Evolutionary conservation across 2,113 vertebrate species (phyloP).

Genomic region (Struthio camelus): DNA sequence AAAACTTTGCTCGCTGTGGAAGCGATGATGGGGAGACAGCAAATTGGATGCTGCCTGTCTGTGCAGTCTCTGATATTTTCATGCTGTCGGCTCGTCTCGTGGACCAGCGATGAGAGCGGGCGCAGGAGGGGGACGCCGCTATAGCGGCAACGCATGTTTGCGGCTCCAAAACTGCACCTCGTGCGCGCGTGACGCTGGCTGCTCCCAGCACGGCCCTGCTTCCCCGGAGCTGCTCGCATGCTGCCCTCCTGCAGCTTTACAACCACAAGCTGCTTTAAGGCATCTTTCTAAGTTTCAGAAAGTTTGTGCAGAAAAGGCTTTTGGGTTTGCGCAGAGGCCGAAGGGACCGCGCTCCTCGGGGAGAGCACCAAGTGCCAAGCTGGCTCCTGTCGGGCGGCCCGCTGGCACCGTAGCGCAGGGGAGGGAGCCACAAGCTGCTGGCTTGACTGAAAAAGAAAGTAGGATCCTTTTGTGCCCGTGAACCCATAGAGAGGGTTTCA

Average conservation of each 20-base stretch:
- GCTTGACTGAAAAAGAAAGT: accelerated
- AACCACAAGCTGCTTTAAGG: not conserved
- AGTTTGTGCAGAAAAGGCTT: no score
- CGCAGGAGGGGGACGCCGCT: not conserved
- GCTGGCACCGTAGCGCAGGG: no score
- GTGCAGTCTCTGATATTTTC: accelerated
- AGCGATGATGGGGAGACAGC: not conserved
- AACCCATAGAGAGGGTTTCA: accelerated
- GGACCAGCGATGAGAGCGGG: not conserved
- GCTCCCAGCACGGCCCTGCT: not conserved
- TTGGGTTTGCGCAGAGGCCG: no score
- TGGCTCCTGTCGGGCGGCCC: no score
- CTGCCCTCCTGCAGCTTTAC: no score
- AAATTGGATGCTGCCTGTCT: not conserved
- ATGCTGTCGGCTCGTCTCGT: accelerated
- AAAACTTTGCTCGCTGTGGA: not conserved
- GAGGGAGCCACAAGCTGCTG: no score
- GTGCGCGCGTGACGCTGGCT: accelerated
- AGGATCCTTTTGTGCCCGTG: accelerated
- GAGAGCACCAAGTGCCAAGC: no score
- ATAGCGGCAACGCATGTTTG: accelerated
- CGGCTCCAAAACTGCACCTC: accelerated
- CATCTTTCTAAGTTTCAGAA: accelerated
- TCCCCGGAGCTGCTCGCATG: not conserved
- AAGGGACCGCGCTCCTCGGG: no score